These are phyloP conservation scores for Mya arenaria DNA, from an alignment of 1,140 invertebrate species.

Conservation along the genomic window DNA sequence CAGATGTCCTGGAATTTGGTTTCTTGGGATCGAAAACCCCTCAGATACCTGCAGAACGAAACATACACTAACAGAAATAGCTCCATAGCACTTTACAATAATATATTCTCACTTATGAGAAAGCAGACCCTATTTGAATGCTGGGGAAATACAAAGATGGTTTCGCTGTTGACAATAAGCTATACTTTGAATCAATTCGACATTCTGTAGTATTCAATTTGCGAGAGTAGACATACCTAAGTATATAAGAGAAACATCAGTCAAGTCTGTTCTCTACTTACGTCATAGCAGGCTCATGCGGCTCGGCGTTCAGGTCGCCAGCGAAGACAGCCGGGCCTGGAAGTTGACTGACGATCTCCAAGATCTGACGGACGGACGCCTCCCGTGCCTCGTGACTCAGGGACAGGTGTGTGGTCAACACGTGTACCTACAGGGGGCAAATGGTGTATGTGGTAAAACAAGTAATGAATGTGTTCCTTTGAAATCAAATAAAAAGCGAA, in stretches of 20 bases:
- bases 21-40: no score
- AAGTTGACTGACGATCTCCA: slow-evolving; percentile 50
- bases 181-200: neutral
- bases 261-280: no score
- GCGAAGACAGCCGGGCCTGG: slow-evolving; percentile 63
- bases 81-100: neutral
- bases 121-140: neutral
- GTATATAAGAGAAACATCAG: neutral
- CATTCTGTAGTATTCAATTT: neutral
- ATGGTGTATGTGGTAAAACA: no score
- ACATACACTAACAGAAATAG: neutral
- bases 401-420: slow-evolving; percentile 68
- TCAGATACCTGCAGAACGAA: slow-evolving; percentile 33
- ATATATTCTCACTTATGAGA: neutral
- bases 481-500: no score
- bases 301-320: slow-evolving; percentile 71
- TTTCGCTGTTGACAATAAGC: neutral
- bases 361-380: slow-evolving; percentile 62
- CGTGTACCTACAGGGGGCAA: slow-evolving; percentile 56
- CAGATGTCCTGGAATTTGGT: no score
- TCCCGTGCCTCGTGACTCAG: slow-evolving; percentile 70
- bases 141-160: neutral
- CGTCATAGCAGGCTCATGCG: slow-evolving; percentile 65
- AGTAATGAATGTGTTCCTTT: no score
- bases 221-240: neutral